These are phyloP conservation scores for Entomobrya proxima DNA, from an alignment of 2,888 invertebrate genomes.

Conservation along the genomic window DNA sequence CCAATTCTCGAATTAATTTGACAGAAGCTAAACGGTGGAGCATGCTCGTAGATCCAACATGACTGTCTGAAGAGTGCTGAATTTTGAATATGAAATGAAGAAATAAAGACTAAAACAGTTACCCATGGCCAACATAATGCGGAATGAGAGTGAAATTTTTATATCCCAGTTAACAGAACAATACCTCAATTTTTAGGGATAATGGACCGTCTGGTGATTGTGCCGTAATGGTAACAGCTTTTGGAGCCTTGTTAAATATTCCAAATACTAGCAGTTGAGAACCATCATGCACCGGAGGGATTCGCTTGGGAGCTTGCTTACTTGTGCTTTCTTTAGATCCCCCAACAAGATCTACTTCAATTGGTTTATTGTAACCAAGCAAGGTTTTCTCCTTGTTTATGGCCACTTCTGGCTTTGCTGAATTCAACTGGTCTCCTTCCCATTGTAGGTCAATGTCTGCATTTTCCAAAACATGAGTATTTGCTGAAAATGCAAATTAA, in stretches of 20 bases:
- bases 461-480: neutral
- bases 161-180: too few species aligned
- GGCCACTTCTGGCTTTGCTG: neutral
- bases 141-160: too few species aligned
- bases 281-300: constrained; percentile 75
- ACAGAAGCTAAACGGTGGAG: constrained; percentile 71
- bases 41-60: constrained; percentile 67
- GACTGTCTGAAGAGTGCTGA: constrained; percentile 43
- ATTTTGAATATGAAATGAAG: neutral
- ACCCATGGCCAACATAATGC: too few species aligned
- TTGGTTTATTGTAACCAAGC: constrained; percentile 74
- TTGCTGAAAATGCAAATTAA: neutral
- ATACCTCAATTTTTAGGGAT: constrained; percentile 60
- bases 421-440: constrained; percentile 65
- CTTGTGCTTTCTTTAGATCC: neutral
- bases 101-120: too few species aligned
- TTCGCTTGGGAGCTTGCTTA: constrained; percentile 70
- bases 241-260: constrained; percentile 66
- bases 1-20: constrained; percentile 71
- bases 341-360: constrained; percentile 26
- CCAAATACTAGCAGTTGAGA: constrained; percentile 73
- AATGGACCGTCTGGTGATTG: constrained; percentile 73
- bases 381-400: constrained; percentile 73
- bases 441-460: constrained; percentile 71
- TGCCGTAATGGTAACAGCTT: constrained; percentile 67